Evolutionary conservation across 2,113 vertebrate species (phyloP).

Genomic region (Geococcyx californianus): DNA sequence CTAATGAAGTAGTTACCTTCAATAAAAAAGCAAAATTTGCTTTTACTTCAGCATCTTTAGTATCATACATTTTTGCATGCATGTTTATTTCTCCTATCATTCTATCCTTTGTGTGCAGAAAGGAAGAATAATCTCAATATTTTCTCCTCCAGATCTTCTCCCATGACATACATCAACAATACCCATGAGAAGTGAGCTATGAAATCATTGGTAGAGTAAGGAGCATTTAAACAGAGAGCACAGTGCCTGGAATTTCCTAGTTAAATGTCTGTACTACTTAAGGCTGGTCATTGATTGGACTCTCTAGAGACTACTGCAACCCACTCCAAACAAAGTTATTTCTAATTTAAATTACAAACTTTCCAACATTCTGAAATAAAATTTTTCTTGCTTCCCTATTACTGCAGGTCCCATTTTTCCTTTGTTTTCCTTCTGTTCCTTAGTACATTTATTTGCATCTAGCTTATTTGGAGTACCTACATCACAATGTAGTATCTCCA

Average conservation of each 20-base stretch:
- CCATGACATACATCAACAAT: not conserved
- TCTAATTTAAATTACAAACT: not conserved
- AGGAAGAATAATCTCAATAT: not conserved
- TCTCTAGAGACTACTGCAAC: not conserved
- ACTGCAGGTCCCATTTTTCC: not conserved
- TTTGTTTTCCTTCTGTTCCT: not conserved
- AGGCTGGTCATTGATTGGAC: not conserved
- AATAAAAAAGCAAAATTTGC: not conserved
- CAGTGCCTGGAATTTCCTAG: not conserved
- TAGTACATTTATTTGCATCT: not conserved
- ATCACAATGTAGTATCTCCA: not conserved
- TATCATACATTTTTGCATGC: not conserved
- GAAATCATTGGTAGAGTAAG: not conserved
- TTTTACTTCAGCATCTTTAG: not conserved
- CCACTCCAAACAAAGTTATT: not conserved
- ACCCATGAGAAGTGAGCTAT: not conserved
- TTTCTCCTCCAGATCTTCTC: not conserved
- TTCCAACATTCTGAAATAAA: not conserved
- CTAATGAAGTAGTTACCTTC: not conserved
- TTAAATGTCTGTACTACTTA: not conserved
- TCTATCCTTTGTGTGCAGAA: not conserved
- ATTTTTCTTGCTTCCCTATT: not conserved
- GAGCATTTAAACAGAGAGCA: not conserved
- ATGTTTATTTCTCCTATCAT: not conserved
- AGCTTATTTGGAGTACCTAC: no score